Conservation (phyloP, 2,888 invertebrate genomes). For the Trachelus tabidus region DNA sequence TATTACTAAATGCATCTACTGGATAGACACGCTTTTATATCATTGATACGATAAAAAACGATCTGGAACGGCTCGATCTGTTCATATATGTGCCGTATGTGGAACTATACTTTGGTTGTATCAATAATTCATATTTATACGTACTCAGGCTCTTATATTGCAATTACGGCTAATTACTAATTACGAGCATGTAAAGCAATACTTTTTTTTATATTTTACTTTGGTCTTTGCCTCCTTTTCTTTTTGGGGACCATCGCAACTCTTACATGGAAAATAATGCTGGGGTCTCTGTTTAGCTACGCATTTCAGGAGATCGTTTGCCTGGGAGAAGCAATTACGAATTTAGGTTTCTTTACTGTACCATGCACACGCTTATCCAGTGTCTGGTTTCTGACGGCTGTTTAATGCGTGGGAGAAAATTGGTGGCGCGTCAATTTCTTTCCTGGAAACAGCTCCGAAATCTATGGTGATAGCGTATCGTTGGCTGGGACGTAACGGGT, state of each 20-base stretch:
- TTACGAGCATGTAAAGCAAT: conserved; percentile 50
- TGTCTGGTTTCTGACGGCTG: too few species aligned
- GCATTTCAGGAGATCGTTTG: too few species aligned
- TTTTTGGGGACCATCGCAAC: neutral
- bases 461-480: neutral
- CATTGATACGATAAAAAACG: neutral
- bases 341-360: too few species aligned
- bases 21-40: neutral
- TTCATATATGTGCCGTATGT: conserved; percentile 1
- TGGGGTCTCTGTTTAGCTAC: neutral
- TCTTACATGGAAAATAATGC: neutral
- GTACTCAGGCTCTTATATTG: conserved; percentile 35
- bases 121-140: conserved; percentile 50
- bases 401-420: too few species aligned
- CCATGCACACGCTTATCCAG: too few species aligned
- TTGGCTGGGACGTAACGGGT: neutral
- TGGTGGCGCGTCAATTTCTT: too few species aligned
- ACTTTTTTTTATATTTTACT: conserved; percentile 45
- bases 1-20: neutral
- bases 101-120: conserved; percentile 13
- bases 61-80: neutral
- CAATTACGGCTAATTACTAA: conserved; percentile 51
- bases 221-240: conserved; percentile 6
- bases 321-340: too few species aligned
- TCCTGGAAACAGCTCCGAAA: too few species aligned